Conservation (phyloP, 2,888 invertebrate species). For the Catocala sponsa region DNA sequence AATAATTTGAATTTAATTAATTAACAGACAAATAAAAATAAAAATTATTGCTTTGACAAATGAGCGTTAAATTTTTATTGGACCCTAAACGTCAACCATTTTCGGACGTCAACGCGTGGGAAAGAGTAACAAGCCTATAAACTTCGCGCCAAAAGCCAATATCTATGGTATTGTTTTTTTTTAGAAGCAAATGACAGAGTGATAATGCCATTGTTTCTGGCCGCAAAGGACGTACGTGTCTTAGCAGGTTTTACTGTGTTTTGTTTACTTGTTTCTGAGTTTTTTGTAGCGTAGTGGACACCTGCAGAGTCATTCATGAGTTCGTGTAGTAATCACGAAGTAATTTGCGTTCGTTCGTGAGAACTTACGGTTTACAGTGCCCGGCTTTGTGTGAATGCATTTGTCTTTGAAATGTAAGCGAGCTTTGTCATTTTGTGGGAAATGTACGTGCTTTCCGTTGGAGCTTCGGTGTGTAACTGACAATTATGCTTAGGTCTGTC, state of each 20-base stretch:
- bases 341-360: constrained; percentile 64
- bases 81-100: constrained; percentile 30
- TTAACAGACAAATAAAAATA: not conserved
- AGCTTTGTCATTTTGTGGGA: constrained; percentile 13
- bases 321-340: constrained; percentile 62
- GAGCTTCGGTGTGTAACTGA: not conserved
- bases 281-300: constrained; percentile 72
- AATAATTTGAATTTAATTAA: too few relatives aligned
- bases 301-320: constrained; percentile 79
- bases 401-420: constrained; percentile 39
- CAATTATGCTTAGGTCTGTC: not conserved
- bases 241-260: constrained; percentile 74
- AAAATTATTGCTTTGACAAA: constrained; percentile 33
- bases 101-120: constrained; percentile 58
- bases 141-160: constrained; percentile 68
- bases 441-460: not conserved
- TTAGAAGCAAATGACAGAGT: constrained; percentile 54
- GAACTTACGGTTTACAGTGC: constrained; percentile 55
- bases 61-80: constrained; percentile 34
- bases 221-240: constrained; percentile 84
- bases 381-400: constrained; percentile 40
- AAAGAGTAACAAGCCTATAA: constrained; percentile 70
- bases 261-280: constrained; percentile 66
- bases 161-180: constrained; percentile 61
- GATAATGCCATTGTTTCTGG: constrained; percentile 78